Evolutionary conservation across 2,888 invertebrate species (phyloP).

Genomic region (Campopleginae sp.): DNA sequence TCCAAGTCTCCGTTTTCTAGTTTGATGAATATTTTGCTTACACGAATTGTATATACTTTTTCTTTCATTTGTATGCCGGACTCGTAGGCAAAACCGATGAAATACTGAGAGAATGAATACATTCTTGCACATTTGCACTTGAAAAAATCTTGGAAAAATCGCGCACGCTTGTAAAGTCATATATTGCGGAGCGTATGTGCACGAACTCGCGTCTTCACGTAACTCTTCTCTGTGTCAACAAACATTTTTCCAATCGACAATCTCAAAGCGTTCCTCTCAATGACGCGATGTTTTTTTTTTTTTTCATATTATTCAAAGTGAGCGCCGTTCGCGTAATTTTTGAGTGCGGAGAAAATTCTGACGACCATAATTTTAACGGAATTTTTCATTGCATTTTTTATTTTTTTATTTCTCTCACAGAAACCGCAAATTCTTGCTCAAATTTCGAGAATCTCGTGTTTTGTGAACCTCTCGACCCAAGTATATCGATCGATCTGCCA

Average conservation of each 20-base stretch:
- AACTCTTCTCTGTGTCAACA: conserved; percentile 55
- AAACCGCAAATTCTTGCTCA: not conserved
- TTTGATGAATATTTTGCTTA: not conserved
- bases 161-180: conserved; percentile 30
- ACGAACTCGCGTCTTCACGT: conserved; percentile 39
- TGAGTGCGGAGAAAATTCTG: conserved; percentile 56
- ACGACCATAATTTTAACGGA: not conserved
- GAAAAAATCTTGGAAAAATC: conserved; percentile 27
- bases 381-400: not conserved
- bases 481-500: no score
- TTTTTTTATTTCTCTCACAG: not conserved
- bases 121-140: conserved; percentile 22
- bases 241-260: conserved; percentile 53
- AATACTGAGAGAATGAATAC: conserved; percentile 15
- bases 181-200: not conserved
- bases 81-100: conserved; percentile 1
- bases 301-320: conserved; percentile 52
- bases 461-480: not conserved
- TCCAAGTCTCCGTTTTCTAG: not conserved
- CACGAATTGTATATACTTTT: not conserved
- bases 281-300: conserved; percentile 33
- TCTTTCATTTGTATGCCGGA: not conserved
- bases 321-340: conserved; percentile 36
- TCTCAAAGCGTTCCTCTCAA: conserved; percentile 20
- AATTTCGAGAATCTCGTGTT: not conserved